These are phyloP conservation scores for Incurvaria masculella DNA, from an alignment of 2,888 invertebrate genomes.

Conservation along the genomic window DNA sequence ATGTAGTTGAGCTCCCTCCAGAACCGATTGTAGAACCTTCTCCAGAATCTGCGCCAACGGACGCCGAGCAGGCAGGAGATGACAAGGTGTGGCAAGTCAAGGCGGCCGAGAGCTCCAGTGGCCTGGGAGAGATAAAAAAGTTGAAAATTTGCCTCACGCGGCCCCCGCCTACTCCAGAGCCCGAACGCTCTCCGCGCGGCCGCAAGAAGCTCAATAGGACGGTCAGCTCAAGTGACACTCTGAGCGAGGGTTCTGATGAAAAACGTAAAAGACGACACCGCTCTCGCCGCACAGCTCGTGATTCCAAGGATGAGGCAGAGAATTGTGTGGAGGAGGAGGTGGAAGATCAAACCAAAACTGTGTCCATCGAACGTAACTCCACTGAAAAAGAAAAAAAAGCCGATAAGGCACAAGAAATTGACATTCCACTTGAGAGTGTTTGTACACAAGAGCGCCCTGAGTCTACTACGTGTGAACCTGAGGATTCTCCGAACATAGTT, in stretches of 20 bases:
- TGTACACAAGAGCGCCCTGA: neutral
- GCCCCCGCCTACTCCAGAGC: constrained; percentile 53
- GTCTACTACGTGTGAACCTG: neutral
- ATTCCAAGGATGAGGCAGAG: constrained; percentile 34
- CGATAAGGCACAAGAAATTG: too few species aligned
- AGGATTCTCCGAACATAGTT: neutral
- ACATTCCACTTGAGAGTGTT: neutral
- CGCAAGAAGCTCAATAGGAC: constrained; percentile 50
- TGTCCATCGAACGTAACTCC: too few species aligned
- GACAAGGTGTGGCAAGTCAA: constrained; percentile 54
- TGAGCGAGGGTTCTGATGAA: constrained; percentile 45
- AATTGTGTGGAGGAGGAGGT: constrained; percentile 28
- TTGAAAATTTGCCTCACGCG: constrained; percentile 62
- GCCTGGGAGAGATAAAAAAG: constrained; percentile 60
- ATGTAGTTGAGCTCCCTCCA: constrained; percentile 21
- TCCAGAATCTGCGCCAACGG: constrained; percentile 32
- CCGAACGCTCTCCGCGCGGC: constrained; percentile 48
- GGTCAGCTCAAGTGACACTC: constrained; percentile 47
- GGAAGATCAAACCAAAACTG: neutral
- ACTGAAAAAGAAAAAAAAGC: too few species aligned
- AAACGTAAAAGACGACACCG: constrained; percentile 42
- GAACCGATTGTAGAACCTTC: constrained; percentile 22
- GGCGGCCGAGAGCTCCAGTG: constrained; percentile 41
- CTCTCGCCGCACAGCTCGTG: constrained; percentile 31
- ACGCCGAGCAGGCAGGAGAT: constrained; percentile 29